Evolutionary conservation across 1,140 invertebrate genomes (phyloP), one percentile per base, ranked within the genome.

Genomic region (Habropoda laboriosa): DNA sequence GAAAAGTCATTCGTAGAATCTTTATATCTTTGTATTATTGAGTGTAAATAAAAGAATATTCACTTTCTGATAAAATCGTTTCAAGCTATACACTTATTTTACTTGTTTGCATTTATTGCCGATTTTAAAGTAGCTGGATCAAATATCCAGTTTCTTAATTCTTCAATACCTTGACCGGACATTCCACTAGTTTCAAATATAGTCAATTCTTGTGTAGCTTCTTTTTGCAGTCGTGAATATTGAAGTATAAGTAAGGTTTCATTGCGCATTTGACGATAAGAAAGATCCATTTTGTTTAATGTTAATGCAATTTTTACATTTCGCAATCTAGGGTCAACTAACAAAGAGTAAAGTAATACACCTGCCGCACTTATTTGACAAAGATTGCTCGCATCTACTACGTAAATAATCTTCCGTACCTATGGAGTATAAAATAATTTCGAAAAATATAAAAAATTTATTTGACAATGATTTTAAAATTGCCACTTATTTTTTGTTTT

Each of bases 361-460:
- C 96, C 96, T 49, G 96, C 96, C n/a, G 95, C 96, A 18, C 96
- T 96, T 86, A 97, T 97, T 92, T 97, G 96, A 83, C 96, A 97
- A 58, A 97, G 93, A 92, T 97, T 97, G 7, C 96, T 96, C 0
- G 96, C 94, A 87, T 97, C 96, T 13, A 97, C 94, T 2, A 97
- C 96, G 80, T 95, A 97, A 77, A 97, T 95, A 2, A 97, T 94
- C 89, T 96, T 96, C 61, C 83, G 71, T 10, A 89, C 80, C 91
- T 92, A 47, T n/a, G 45, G 27, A 24, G 6, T 24, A 24, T 13
- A 0, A 16, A 27, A 30, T 30, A 40, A n/a, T 24, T 35, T 38
- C n/a, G 2, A 42, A 27, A 21, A 18, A 21, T 51, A 35, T 27
- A 3, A 3, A 47, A 21, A 5, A 24, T n/a, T 45, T 40, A 21